Base-by-base conservation (phyloP, 1,140 invertebrate species). In the Choristoneura fumiferana region DNA sequence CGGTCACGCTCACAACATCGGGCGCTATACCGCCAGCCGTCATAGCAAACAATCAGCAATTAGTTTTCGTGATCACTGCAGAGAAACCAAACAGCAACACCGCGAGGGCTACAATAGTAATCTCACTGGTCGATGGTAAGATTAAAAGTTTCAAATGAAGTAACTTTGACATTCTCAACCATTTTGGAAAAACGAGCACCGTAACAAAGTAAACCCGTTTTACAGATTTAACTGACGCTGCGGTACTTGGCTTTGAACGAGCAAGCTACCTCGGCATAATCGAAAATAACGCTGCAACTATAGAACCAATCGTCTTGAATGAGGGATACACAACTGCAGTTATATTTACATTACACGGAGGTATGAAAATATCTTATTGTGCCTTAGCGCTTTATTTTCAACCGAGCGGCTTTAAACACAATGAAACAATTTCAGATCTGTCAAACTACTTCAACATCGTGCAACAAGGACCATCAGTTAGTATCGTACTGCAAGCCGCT, bases 191-290 rank as follows among this genome's bases (percentile, higher is more conserved):
- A n/a, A n/a, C n/a, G n/a, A n/a, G n/a, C n/a, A n/a, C n/a, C n/a
- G n/a, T n/a, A n/a, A n/a, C n/a, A n/a, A n/a, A 14, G 14, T 38
- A 38, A 10, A 6, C 18, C 14, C 10, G n/a, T 43, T 43, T 56
- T 54, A 34, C 33, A 43, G 58, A 57, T 35, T 9, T 12, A 29
- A 18, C 17, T 4, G 36, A 34, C 0, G 54, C n/a, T 13, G 18
- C 12, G 12, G 40, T 68, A 2, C 54, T 76, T 15, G 56, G 53
- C 1, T 76, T 76, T 52, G 63, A 76, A 8, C 58, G 56, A 52
- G 55, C 57, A 15, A 73, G 56, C 45, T 71, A 69, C 53, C 22
- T 60, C 0, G 73, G 73, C 0, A 60, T 66, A 8, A 62, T 76
- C 8, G 52, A 57, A 15, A 56, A 65, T 14, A 55, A 63, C 22